phyloP scores from a whole-genome alignment of 2,113 vertebrate species.

The Nyctibius bracteatus region DNA sequence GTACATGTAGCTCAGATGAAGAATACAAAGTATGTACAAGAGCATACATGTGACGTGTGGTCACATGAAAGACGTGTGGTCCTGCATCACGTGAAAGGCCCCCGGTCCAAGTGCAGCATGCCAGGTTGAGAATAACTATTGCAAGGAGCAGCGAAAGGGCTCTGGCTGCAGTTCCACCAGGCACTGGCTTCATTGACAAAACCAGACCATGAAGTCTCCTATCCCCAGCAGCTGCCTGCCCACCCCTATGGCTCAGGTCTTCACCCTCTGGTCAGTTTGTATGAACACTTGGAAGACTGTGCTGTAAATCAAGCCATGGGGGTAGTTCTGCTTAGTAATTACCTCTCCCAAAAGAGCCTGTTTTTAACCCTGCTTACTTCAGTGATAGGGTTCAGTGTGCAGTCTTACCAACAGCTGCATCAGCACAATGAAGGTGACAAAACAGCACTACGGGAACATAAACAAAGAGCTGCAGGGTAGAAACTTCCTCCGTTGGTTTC shows the following conservation, averaged over 20 bases:
- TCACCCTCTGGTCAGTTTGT: not conserved
- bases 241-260: not conserved
- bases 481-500: not conserved
- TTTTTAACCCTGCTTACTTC: not conserved
- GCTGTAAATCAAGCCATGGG: not conserved
- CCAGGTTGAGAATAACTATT: not conserved
- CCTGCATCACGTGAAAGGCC: not conserved
- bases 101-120: fast-evolving
- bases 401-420: not conserved
- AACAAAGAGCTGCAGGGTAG: not conserved
- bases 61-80: too few species aligned
- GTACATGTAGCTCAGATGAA: not conserved
- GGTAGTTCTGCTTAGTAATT: not conserved
- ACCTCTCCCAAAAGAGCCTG: not conserved
- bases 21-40: not conserved
- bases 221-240: not conserved
- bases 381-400: not conserved
- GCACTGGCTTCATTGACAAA: not conserved
- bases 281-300: not conserved
- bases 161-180: not conserved
- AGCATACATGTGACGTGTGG: too few species aligned
- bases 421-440: not conserved
- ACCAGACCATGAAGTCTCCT: not conserved
- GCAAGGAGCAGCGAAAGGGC: not conserved
- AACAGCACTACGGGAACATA: not conserved